A percentile compares a stretch with the other conserved stretches of the same genome.
Conservation (phyloP, 2,888 invertebrate species). For the Tolmerus cingulatus region DNA sequence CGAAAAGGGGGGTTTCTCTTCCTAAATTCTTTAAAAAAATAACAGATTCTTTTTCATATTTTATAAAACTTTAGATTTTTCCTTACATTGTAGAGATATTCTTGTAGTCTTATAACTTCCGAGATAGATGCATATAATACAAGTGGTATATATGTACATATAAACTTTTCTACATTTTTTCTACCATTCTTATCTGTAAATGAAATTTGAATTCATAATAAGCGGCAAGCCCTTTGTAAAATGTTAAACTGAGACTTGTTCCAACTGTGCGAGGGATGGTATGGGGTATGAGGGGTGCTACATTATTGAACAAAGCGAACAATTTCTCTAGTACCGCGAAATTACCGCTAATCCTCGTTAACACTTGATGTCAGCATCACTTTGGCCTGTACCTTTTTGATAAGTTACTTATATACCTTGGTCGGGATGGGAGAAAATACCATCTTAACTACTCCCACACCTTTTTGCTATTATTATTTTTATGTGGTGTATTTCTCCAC, state of each 20-base stretch:
- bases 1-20: too few species aligned
- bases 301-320: constrained; percentile 14
- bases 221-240: background rate
- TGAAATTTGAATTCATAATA: constrained; percentile 19
- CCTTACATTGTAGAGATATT: too few species aligned
- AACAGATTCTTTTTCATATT: too few species aligned
- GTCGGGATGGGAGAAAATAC: background rate
- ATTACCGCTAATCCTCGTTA: background rate
- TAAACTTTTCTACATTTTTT: background rate
- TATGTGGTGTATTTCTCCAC: too few species aligned
- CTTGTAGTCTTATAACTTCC: too few species aligned
- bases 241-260: background rate
- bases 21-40: too few species aligned
- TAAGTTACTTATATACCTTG: background rate
- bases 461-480: background rate
- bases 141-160: too few species aligned
- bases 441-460: background rate
- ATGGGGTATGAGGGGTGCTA: background rate
- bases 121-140: too few species aligned
- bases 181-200: background rate
- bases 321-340: background rate
- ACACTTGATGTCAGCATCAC: constrained; percentile 7
- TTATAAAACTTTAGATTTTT: too few species aligned
- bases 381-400: background rate
- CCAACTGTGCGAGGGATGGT: background rate